Conservation (phyloP, 2,113 vertebrate species). For the Osmerus eperlanus region DNA sequence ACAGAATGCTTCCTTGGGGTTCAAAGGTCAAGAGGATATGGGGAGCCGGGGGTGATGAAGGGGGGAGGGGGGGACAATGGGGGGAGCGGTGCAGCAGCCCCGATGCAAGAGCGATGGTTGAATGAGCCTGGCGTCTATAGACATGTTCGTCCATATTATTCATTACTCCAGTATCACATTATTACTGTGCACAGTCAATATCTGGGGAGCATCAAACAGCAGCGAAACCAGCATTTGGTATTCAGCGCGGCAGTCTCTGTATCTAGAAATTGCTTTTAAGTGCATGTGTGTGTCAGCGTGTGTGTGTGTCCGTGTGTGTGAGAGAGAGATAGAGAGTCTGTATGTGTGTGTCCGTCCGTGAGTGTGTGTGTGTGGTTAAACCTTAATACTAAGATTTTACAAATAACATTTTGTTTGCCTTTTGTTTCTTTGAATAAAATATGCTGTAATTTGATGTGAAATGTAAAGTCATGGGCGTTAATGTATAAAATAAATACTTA, state of each 20-base stretch:
- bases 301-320: conserved; percentile 16
- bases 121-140: conserved; percentile 40
- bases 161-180: conserved; percentile 63
- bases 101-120: conserved; percentile 30
- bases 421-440: no score
- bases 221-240: conserved; percentile 52
- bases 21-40: no score
- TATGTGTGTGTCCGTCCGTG: no score
- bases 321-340: background rate
- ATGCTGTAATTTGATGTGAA: conserved; percentile 29
- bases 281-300: conserved; percentile 27
- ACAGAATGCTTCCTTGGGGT: background rate
- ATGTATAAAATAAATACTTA: conserved; percentile 62
- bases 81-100: conserved; percentile 23
- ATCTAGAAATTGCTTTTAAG: conserved; percentile 60
- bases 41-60: background rate
- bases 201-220: conserved; percentile 43
- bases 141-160: conserved; percentile 62
- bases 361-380: no score
- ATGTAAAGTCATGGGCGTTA: conserved; percentile 26
- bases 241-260: conserved; percentile 49
- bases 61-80: background rate
- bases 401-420: no score
- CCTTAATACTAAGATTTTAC: no score
- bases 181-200: conserved; percentile 68